phyloP scores from a whole-genome alignment of 2,113 vertebrate genomes.

The Cebus imitator region DNA sequence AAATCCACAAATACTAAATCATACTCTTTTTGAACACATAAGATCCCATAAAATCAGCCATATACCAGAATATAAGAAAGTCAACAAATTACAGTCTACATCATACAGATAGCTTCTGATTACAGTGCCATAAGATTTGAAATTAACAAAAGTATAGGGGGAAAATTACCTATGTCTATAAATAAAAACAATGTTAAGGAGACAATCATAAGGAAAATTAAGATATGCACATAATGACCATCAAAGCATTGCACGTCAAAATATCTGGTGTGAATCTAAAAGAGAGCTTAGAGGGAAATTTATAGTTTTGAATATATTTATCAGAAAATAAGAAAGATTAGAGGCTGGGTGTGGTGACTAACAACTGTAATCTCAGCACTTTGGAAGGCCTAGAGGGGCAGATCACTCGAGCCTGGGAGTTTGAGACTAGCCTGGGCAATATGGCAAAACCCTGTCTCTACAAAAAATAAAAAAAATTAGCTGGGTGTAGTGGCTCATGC shows the following conservation, averaged over 20 bases:
- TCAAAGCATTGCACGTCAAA: no score
- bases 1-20: background rate
- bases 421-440: no score
- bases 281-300: background rate
- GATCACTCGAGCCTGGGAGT: no score
- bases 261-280: background rate
- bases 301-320: background rate
- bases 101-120: background rate
- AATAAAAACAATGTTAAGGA: background rate
- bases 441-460: no score
- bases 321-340: background rate
- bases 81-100: background rate
- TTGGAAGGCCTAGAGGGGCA: no score
- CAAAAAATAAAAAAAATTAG: no score
- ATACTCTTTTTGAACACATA: background rate
- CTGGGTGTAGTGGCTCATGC: no score
- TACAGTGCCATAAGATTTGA: background rate
- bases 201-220: background rate
- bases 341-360: no score
- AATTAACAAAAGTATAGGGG: background rate
- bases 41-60: background rate
- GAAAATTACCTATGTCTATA: background rate
- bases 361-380: no score
- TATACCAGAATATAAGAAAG: background rate
- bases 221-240: background rate